These are phyloP conservation scores for Myopa testacea DNA, from an alignment of 2,888 invertebrate genomes.

Conservation along the genomic window DNA sequence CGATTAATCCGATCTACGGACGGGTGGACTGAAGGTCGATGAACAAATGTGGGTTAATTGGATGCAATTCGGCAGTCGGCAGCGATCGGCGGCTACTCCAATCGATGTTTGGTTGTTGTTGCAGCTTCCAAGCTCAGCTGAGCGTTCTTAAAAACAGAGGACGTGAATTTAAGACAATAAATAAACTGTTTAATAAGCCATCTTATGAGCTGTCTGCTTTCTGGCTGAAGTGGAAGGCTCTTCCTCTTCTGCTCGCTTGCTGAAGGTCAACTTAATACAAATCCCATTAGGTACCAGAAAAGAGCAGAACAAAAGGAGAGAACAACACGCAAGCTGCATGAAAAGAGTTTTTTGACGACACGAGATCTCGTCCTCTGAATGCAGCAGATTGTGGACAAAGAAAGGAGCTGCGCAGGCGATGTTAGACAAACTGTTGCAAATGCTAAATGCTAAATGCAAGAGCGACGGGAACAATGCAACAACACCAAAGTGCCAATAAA, in stretches of 20 bases:
- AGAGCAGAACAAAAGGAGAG: background rate
- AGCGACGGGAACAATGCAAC: constrained; percentile 1
- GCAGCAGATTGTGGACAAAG: no score
- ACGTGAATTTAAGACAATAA: background rate
- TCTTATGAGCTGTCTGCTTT: background rate
- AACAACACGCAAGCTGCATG: background rate
- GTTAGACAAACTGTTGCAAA: constrained; percentile 8
- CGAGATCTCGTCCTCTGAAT: no score
- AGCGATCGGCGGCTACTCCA: background rate
- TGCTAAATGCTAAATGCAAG: background rate
- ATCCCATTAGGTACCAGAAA: constrained; percentile 18
- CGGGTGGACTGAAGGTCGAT: no score
- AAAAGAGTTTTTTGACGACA: no score
- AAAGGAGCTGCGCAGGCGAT: background rate
- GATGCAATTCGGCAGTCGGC: constrained; percentile 1
- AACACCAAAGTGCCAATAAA: constrained; percentile 30
- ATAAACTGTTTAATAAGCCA: background rate
- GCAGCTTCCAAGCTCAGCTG: background rate
- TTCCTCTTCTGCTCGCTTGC: background rate
- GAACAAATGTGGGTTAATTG: constrained; percentile 4
- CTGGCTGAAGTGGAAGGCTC: background rate
- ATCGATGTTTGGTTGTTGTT: background rate
- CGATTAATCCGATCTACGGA: no score
- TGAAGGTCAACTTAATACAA: constrained; percentile 12
- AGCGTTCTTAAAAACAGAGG: background rate